Evolutionary conservation across 2,888 invertebrate species (phyloP), one percentile per base, ranked within the genome.

Genomic region (Drosophila robusta): DNA sequence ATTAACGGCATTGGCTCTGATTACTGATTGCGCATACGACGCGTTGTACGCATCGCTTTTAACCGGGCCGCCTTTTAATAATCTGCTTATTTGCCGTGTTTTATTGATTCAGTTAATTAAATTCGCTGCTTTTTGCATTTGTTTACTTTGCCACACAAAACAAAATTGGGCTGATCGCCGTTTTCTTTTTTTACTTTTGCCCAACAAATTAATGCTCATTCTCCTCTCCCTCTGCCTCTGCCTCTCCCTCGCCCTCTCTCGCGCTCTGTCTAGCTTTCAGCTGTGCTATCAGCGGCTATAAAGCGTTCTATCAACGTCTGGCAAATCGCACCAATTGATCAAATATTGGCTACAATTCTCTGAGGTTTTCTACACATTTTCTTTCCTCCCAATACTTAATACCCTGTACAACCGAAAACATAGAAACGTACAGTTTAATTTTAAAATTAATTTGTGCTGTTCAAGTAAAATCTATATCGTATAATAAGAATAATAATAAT

Each of bases 81-180:
- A 75, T 62, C 56, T 70, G 65, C 64, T 64, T 63, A 64, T 63
- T 63, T 63, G 51, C 44, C 66, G 39, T 52, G 74, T 58, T 63
- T 34, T 87, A 85, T 88, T 79, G 88, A 86, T 69, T 77, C 42
- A 70, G 83, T 77, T 83, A 83, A 83, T 83, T 85, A 88, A 86
- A 81, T 81, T 73, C 71, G 14, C 67, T 58, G 24, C 3, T 60
- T 78, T 61, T 51, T 51, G n/a, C 6, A 29, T 7, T 39, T 16
- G 8, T 16, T 39, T 16, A 34, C 34, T 38, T 52, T 34, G 61
- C 61, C 45, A 56, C 57, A 58, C 69, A 66, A 38, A 60, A 57
- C 56, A 62, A 58, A 57, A 42, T 55, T 47, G 46, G 18, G 32
- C 51, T 55, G 79, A 71, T 79, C 67, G 70, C 39, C 11, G 12